A percentile compares a stretch with the other conserved stretches of the same genome.
phyloP scores from a whole-genome alignment of 2,797 vertebrate genomes.

The Champsocephalus gunnari region DNA sequence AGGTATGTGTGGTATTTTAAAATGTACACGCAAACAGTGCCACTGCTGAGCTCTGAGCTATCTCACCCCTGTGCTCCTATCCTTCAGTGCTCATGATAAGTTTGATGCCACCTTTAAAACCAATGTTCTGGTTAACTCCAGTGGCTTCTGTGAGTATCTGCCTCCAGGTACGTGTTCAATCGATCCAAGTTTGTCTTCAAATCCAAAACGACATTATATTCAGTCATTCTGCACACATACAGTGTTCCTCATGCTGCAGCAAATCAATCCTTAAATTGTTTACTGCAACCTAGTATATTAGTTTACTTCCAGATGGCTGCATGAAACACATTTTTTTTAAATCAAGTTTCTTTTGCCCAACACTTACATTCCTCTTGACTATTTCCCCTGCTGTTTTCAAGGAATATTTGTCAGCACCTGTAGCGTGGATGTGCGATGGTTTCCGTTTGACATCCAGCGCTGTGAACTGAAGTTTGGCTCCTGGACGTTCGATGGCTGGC shows the following conservation, averaged over 20 bases:
- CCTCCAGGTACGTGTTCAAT: constrained; percentile 83
- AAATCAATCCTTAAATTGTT: constrained; percentile 15
- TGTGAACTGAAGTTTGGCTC: constrained; percentile 89
- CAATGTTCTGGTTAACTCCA: constrained; percentile 87
- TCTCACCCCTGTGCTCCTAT: constrained; percentile 27
- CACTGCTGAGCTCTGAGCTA: not conserved
- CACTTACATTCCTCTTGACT: constrained; percentile 3
- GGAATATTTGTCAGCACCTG: constrained; percentile 88
- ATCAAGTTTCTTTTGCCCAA: constrained; percentile 9
- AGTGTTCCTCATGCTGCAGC: constrained; percentile 13
- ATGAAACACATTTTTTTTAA: constrained; percentile 29
- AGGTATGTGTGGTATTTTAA: constrained; percentile 71
- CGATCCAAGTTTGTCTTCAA: constrained; percentile 2
- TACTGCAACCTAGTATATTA: constrained; percentile 26
- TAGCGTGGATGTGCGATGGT: constrained; percentile 88
- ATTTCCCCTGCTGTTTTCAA: constrained; percentile 37
- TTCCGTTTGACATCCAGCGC: constrained; percentile 88
- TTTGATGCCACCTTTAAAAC: constrained; percentile 88
- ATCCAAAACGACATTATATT: not conserved
- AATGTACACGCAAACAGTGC: not conserved
- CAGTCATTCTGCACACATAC: constrained; percentile 13
- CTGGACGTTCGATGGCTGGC: constrained; percentile 88
- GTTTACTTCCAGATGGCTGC: constrained; percentile 46
- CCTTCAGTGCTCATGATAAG: constrained; percentile 84
- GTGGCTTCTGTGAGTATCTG: constrained; percentile 87